Evolutionary conservation across 2,113 vertebrate genomes (phyloP).

Genomic region (Tyrannus savana): DNA sequence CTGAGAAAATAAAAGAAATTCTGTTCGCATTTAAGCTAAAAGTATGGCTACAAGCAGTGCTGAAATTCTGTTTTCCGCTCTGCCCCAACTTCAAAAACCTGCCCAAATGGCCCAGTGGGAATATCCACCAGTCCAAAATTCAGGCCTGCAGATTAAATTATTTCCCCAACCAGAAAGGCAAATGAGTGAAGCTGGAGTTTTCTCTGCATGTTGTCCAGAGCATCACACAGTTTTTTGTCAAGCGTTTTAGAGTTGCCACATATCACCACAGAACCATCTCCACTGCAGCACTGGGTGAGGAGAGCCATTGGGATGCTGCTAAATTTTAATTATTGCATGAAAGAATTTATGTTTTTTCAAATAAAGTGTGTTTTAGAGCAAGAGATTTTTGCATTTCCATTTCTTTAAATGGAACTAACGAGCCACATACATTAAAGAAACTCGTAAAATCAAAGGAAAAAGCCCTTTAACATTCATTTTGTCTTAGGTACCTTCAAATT

Average conservation of each 20-base stretch:
- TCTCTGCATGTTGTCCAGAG: neutral
- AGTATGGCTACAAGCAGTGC: neutral
- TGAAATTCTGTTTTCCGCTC: neutral
- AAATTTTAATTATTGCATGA: neutral
- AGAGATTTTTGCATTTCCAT: neutral
- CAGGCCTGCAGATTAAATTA: neutral
- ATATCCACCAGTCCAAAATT: neutral
- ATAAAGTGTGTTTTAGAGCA: neutral
- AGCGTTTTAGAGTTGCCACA: neutral
- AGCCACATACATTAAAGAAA: neutral
- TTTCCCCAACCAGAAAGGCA: neutral
- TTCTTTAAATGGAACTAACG: neutral
- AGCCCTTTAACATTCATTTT: neutral
- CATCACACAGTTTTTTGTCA: neutral
- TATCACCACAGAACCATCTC: neutral
- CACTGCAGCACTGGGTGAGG: neutral
- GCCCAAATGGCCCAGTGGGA: rapidly evolving
- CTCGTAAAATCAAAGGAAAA: neutral
- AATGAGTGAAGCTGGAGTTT: neutral
- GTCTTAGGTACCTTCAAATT: neutral
- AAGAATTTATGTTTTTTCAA: neutral
- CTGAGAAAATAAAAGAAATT: neutral
- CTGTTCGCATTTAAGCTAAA: neutral
- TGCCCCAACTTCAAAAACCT: neutral
- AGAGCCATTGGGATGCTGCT: neutral